Evolutionary conservation across 2,797 vertebrate species (phyloP).

Genomic region (Pelodytes ibericus): DNA sequence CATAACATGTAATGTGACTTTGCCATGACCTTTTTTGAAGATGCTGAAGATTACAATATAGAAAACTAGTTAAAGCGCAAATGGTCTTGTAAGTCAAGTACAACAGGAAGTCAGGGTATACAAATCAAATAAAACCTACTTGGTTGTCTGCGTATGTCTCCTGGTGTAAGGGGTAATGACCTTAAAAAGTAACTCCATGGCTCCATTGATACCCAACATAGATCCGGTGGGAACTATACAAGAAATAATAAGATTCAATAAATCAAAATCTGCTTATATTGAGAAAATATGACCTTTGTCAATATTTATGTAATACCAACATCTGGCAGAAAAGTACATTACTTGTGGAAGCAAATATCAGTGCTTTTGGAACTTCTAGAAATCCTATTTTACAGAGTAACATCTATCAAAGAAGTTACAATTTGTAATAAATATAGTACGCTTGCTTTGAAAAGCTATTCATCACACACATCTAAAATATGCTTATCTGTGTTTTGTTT

Average conservation of each 20-base stretch:
- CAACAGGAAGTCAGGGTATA: not conserved
- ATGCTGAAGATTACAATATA: not conserved
- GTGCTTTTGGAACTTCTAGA: conserved; percentile 10
- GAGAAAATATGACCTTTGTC: conserved; percentile 20
- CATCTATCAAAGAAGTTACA: conserved; percentile 12
- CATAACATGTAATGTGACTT: not conserved
- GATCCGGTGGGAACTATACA: conserved; percentile 79
- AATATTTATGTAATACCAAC: not conserved
- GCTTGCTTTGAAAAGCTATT: conserved; percentile 15
- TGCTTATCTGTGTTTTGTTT: not conserved
- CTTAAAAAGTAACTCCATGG: conserved; percentile 82
- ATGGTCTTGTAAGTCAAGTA: not conserved
- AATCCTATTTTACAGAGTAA: conserved; percentile 14
- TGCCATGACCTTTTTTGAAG: not conserved
- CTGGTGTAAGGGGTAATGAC: conserved; percentile 80
- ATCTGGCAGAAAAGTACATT: conserved; percentile 16
- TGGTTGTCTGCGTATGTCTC: conserved; percentile 74
- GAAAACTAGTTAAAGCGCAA: not conserved
- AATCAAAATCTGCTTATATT: conserved; percentile 24
- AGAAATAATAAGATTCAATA: conserved; percentile 26
- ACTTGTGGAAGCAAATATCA: not conserved
- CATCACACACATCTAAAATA: conserved; percentile 1
- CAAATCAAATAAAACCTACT: conserved; percentile 68
- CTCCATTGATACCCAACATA: conserved; percentile 81
- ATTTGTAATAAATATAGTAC: conserved; percentile 18